Base-by-base conservation (phyloP, 2,113 vertebrate species). In the Pelobates fuscus region DNA sequence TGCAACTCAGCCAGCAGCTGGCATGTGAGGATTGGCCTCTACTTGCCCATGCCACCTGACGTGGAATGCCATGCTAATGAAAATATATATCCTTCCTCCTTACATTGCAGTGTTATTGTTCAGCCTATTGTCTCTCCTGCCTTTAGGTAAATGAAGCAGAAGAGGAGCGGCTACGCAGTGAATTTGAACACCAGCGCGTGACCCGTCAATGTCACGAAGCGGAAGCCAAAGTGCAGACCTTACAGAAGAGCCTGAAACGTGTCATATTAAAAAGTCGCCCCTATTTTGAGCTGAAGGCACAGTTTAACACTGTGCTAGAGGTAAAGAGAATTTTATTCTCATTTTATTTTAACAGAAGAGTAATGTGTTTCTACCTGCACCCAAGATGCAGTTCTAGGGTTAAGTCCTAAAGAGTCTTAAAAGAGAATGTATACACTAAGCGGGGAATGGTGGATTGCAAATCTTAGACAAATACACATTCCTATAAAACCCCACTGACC, bases 231-330 rank as follows among this genome's bases (percentile, higher is more conserved):
- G 95, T 98, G 5, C 95, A 97, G 79, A 89, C 89, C 21, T 86
- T 97, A 21, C 95, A 97, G 82, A 97, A 97, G 77, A 91, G 93
- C 18, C 92, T 98, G 30, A 94, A 94, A 69, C 84, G 94, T 3
- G 90, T 90, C 85, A 97, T 98, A 26, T 71, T 96, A 37, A 97
- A 96, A 85, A 97, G 95, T 81, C 95, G 94, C 24, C 95, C 95
- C 2, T 98, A 98, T 83, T 98, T 98, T 7, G 94, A 97, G 84
- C 91, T 97, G 52, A 97, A 98, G 84, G 93, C 93, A 25, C 95
- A 97, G 87, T 95, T 98, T 86, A 98, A 95, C 88, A 89, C 94
- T 80, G 93, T 96, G 26, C 85, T 97, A 27, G 96, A 96, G 95
- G 96, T 96, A 86, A 77, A 20, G 2, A 15, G 15, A 1, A 15